Conservation (phyloP, 1,140 invertebrate genomes). For the Euwallacea fornicatus region DNA sequence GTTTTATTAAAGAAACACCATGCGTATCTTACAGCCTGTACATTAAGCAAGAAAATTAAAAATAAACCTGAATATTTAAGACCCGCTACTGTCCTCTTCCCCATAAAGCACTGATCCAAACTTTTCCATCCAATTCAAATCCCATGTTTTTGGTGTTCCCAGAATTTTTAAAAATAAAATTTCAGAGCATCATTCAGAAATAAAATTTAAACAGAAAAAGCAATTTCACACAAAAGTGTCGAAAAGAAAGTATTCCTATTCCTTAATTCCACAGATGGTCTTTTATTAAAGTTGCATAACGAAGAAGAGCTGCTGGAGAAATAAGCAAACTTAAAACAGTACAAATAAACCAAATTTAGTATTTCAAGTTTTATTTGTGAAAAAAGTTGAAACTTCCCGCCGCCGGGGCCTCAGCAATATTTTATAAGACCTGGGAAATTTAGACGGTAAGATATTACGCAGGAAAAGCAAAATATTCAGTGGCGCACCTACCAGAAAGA, state of each 20-base stretch:
- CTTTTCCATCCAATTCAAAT: constrained; percentile 57
- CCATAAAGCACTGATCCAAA: constrained; percentile 60
- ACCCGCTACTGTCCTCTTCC: constrained; percentile 53
- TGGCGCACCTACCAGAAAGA: neutral
- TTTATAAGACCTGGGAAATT: constrained; percentile 50
- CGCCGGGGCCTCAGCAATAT: constrained; percentile 44
- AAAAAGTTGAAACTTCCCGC: constrained; percentile 44
- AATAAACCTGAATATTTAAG: constrained; percentile 55
- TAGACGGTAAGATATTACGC: constrained; percentile 47
- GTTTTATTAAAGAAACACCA: neutral
- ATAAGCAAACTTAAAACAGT: constrained; percentile 13
- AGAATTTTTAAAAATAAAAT: too few species aligned
- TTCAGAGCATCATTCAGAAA: too few species aligned
- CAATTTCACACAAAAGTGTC: too few species aligned
- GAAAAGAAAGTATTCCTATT: too few species aligned
- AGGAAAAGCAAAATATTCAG: constrained; percentile 35
- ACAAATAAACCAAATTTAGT: constrained; percentile 27
- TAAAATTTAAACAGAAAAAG: too few species aligned
- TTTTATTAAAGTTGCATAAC: constrained; percentile 8
- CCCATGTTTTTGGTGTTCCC: constrained; percentile 60
- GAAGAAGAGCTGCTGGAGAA: neutral
- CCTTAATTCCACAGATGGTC: neutral
- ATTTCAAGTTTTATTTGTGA: constrained; percentile 35
- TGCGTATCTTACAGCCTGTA: neutral
- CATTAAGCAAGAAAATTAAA: constrained; percentile 6